Percentiles rank a stretch among this genome's conserved stretches.
Evolutionary conservation across 2,113 vertebrate species (phyloP).

Genomic region (Callocephalon fimbriatum): DNA sequence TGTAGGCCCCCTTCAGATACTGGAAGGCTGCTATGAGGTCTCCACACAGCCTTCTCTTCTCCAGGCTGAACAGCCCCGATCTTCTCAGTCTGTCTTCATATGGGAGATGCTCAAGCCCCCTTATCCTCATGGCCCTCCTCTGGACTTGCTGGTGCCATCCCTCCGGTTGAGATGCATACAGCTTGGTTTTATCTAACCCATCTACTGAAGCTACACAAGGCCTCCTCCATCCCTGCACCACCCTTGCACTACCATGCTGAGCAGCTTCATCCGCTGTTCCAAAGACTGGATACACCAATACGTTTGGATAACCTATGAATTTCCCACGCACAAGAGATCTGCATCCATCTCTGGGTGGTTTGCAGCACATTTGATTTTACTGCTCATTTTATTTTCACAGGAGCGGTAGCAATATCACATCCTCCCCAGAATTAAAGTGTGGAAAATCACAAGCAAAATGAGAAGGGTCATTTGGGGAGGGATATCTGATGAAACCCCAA

Average conservation of each 20-base stretch:
- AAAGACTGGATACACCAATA: background rate
- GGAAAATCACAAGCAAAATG: background rate
- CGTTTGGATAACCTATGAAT: accelerated
- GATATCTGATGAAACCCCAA: background rate
- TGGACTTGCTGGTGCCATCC: background rate
- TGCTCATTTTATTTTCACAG: background rate
- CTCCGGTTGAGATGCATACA: background rate
- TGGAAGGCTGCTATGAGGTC: background rate
- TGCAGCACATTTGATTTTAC: background rate
- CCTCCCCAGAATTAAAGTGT: background rate
- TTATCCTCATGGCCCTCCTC: background rate
- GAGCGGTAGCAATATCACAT: background rate
- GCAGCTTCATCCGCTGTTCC: background rate
- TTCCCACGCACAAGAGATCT: accelerated
- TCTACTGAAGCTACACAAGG: background rate
- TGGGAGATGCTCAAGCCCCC: background rate
- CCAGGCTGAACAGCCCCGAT: background rate
- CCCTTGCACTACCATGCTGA: background rate
- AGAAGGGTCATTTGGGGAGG: background rate
- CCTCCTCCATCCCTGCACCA: background rate
- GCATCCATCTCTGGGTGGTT: background rate
- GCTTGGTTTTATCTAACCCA: background rate
- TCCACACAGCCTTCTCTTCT: background rate
- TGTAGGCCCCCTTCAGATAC: background rate
- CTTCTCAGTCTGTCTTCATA: background rate